Evolutionary conservation across 1,140 invertebrate species (phyloP).

Genomic region (Lineus longissimus): DNA sequence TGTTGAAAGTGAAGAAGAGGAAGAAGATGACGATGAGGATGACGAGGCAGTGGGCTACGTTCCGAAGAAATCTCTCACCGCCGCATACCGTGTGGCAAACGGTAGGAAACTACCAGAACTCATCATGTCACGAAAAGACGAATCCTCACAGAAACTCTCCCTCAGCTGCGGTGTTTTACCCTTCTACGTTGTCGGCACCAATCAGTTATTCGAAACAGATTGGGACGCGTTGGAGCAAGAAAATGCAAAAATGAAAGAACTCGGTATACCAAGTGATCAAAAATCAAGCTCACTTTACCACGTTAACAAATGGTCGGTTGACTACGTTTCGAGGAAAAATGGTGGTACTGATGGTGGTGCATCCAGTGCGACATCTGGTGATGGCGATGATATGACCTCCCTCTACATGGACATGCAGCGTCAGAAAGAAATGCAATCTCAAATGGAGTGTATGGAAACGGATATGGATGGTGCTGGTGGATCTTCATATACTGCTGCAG

Average conservation of each 20-base stretch:
- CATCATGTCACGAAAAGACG: neutral
- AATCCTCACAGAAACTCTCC: constrained; percentile 1
- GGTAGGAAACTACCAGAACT: constrained; percentile 5
- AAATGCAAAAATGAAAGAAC: neutral
- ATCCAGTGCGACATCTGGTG: neutral
- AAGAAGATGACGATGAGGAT: constrained; percentile 1
- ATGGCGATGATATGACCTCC: neutral
- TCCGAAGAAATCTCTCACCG: neutral
- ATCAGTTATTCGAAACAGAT: constrained; percentile 2
- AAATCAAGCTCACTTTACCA: neutral
- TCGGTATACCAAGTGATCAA: neutral
- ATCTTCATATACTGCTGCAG: neutral
- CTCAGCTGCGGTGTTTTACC: constrained; percentile 5
- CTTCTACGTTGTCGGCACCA: constrained; percentile 7
- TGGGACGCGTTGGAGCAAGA: constrained; percentile 3
- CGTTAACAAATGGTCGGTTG: neutral
- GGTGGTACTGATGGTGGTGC: neutral
- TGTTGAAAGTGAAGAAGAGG: neutral
- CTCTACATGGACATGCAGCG: constrained; percentile 5
- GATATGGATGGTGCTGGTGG: neutral
- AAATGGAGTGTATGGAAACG: neutral
- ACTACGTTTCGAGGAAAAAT: neutral
- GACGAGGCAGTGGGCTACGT: neutral
- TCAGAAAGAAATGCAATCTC: constrained; percentile 5
- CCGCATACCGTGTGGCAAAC: neutral